phyloP scores from a whole-genome alignment of 2,888 invertebrate species.

The Archaeoteleia sp. region DNA sequence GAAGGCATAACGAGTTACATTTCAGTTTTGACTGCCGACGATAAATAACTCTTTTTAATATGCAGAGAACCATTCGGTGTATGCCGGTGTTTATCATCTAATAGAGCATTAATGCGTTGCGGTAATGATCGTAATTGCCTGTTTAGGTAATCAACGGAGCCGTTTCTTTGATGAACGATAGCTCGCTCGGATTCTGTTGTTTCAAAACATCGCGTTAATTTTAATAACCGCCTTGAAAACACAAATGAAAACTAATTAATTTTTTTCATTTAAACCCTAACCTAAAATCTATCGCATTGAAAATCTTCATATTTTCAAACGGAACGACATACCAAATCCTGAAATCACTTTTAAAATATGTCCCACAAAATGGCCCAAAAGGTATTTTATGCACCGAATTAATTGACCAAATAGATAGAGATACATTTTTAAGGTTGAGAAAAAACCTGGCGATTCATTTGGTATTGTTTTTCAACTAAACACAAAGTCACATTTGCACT shows the following conservation, averaged over 20 bases:
- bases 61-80: constrained; percentile 6
- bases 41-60: constrained; percentile 20
- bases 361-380: too few species aligned
- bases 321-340: too few species aligned
- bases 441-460: too few species aligned
- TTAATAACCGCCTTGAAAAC: constrained; percentile 23
- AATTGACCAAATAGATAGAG: too few species aligned
- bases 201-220: constrained; percentile 12
- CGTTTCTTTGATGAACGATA: constrained; percentile 33
- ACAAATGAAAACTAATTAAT: neutral
- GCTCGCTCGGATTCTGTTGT: constrained; percentile 26
- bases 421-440: too few species aligned
- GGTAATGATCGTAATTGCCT: constrained; percentile 38
- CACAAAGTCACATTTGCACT: too few species aligned
- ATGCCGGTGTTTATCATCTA: constrained; percentile 20
- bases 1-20: neutral
- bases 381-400: too few species aligned
- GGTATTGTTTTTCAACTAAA: too few species aligned
- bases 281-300: too few species aligned
- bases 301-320: too few species aligned
- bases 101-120: constrained; percentile 21
- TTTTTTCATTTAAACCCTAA: too few species aligned
- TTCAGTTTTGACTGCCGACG: neutral
- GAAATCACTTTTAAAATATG: too few species aligned
- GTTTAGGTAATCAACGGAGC: constrained; percentile 43